These are phyloP conservation scores for Himalopsyche japonica DNA, from an alignment of 2,888 invertebrate species.

Conservation along the genomic window DNA sequence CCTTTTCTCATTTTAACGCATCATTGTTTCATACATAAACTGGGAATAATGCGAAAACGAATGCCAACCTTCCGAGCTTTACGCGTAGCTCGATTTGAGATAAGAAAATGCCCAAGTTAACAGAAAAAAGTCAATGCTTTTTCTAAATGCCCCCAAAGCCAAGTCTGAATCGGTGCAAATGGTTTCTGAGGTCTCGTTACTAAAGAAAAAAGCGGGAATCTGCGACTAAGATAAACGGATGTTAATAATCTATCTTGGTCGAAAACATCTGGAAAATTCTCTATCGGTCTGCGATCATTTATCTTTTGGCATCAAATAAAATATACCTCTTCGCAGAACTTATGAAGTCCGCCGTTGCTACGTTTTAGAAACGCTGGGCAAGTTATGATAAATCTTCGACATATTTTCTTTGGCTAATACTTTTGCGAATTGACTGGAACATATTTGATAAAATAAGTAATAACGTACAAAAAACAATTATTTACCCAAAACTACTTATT, in stretches of 20 bases:
- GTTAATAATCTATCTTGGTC: not conserved
- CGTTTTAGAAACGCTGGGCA: not conserved
- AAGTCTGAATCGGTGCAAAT: not conserved
- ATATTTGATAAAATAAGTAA: too few species aligned
- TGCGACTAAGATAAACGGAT: not conserved
- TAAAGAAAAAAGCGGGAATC: not conserved
- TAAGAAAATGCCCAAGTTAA: not conserved
- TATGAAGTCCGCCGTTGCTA: not conserved
- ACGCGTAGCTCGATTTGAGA: not conserved
- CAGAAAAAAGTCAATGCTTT: not conserved
- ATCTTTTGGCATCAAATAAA: not conserved
- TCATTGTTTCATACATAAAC: not conserved
- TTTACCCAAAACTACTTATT: too few species aligned
- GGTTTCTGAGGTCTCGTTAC: not conserved
- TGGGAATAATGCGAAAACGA: not conserved
- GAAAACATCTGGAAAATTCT: not conserved
- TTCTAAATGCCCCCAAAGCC: not conserved
- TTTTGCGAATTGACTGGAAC: too few species aligned
- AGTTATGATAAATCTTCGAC: not conserved
- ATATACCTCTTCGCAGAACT: not conserved
- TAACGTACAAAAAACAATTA: too few species aligned
- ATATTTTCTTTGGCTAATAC: too few species aligned
- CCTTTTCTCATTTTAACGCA: not conserved
- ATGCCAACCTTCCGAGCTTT: not conserved
- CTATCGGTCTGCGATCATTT: not conserved